Percentiles rank a stretch among this genome's conserved stretches.
Evolutionary conservation across 2,113 vertebrate genomes (phyloP).

Genomic region (Cromileptes altivelis): DNA sequence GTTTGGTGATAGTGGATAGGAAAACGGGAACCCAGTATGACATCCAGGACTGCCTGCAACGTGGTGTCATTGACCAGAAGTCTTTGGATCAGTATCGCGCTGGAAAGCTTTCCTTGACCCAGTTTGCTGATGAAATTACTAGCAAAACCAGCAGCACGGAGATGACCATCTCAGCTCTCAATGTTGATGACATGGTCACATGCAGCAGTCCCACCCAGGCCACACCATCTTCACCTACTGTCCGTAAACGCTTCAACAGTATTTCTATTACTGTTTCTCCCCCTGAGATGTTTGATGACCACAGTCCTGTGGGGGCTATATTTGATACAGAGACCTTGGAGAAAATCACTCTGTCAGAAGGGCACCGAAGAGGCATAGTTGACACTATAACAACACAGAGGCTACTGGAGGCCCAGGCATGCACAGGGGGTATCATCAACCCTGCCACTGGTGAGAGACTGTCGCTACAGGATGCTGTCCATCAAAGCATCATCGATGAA

Average conservation of each 20-base stretch:
- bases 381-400: slow-evolving; percentile 95
- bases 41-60: slow-evolving; percentile 91
- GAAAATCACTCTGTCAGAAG: slow-evolving; percentile 95
- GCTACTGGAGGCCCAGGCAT: slow-evolving; percentile 94
- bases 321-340: slow-evolving; percentile 97
- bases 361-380: slow-evolving; percentile 91
- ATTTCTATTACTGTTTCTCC: slow-evolving; percentile 88
- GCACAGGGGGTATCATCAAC: slow-evolving; percentile 95
- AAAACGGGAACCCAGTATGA: slow-evolving; percentile 97
- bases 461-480: slow-evolving; percentile 89
- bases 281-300: slow-evolving; percentile 91
- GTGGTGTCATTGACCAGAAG: slow-evolving; percentile 87
- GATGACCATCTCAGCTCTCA: slow-evolving; percentile 77
- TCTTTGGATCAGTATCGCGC: slow-evolving; percentile 92
- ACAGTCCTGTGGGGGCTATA: slow-evolving; percentile 93
- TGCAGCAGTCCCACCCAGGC: slow-evolving; percentile 83
- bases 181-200: slow-evolving; percentile 81
- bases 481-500: slow-evolving; percentile 91
- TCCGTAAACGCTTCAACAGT: slow-evolving; percentile 83
- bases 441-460: slow-evolving; percentile 91
- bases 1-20: slow-evolving; percentile 93
- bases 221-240: slow-evolving; percentile 82
- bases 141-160: slow-evolving; percentile 79
- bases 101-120: slow-evolving; percentile 90
- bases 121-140: slow-evolving; percentile 94